A percentile compares a stretch with the other conserved stretches of the same genome.
phyloP scores from a whole-genome alignment of 2,888 invertebrate genomes.

The Parnassius glacialis region DNA sequence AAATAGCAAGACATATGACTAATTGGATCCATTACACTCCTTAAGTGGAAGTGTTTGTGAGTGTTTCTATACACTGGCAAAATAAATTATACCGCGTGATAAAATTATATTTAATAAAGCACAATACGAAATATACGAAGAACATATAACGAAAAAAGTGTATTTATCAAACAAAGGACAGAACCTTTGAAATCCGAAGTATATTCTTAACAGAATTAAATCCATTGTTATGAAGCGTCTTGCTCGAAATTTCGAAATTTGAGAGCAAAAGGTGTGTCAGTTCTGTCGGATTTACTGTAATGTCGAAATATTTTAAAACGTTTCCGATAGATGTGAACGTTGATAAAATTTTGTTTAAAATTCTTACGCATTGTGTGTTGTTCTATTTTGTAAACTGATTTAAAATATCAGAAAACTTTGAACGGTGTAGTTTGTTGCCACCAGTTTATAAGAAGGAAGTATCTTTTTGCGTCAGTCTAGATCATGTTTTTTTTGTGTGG shows the following conservation, averaged over 20 bases:
- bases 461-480: slow-evolving; percentile 1
- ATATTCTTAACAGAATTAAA: slow-evolving; percentile 24
- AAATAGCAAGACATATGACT: too few relatives aligned
- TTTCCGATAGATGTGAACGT: slow-evolving; percentile 4
- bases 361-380: background rate
- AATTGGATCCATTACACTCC: too few relatives aligned
- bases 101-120: too few relatives aligned
- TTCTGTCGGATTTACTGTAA: slow-evolving; percentile 29
- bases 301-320: slow-evolving; percentile 15
- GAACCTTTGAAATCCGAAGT: slow-evolving; percentile 18
- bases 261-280: slow-evolving; percentile 28
- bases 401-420: background rate
- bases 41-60: too few relatives aligned
- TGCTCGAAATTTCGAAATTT: slow-evolving; percentile 29
- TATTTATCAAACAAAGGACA: slow-evolving; percentile 16
- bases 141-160: background rate
- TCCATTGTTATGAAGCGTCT: slow-evolving; percentile 18
- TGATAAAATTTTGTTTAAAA: slow-evolving; percentile 5
- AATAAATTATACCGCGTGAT: too few relatives aligned
- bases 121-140: too few relatives aligned
- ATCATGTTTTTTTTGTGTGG: slow-evolving; percentile 1
- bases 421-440: background rate
- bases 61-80: too few relatives aligned
- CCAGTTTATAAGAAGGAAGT: slow-evolving; percentile 1
- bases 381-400: background rate